Conservation (phyloP, 2,888 invertebrate genomes). For the Aphidoletes aphidimyza region DNA sequence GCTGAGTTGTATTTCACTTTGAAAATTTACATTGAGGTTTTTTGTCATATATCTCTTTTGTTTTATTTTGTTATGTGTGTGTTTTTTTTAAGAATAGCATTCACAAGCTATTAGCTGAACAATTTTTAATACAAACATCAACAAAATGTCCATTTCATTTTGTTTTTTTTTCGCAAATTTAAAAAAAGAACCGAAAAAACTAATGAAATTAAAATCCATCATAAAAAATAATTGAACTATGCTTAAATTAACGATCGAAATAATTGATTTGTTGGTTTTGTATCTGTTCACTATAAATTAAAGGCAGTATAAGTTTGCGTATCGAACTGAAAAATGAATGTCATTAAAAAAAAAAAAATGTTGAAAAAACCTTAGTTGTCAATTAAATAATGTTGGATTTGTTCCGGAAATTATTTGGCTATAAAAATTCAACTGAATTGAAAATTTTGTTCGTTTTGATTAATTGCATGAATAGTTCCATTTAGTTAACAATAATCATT, state of each 20-base stretch:
- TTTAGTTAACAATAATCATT: slow-evolving; percentile 11
- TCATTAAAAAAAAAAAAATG: neutral
- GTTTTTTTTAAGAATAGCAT: neutral
- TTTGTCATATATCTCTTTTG: neutral
- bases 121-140: slow-evolving; percentile 25
- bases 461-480: slow-evolving; percentile 1
- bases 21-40: slow-evolving; percentile 20
- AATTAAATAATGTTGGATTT: no score
- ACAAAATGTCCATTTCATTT: slow-evolving; percentile 10
- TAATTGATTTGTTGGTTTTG: neutral
- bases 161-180: no score
- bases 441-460: slow-evolving; percentile 27
- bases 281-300: neutral
- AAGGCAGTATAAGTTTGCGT: neutral
- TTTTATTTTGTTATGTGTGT: neutral
- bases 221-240: neutral
- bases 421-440: neutral
- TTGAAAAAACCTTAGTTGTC: neutral
- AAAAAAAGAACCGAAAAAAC: no score
- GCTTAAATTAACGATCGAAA: neutral
- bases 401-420: neutral
- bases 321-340: neutral
- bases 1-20: slow-evolving; percentile 44
- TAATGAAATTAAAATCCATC: neutral
- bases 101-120: neutral